Percentiles rank a stretch among this genome's conserved stretches.
phyloP scores from a whole-genome alignment of 2,888 invertebrate genomes.

The Argyresthia goedartella region DNA sequence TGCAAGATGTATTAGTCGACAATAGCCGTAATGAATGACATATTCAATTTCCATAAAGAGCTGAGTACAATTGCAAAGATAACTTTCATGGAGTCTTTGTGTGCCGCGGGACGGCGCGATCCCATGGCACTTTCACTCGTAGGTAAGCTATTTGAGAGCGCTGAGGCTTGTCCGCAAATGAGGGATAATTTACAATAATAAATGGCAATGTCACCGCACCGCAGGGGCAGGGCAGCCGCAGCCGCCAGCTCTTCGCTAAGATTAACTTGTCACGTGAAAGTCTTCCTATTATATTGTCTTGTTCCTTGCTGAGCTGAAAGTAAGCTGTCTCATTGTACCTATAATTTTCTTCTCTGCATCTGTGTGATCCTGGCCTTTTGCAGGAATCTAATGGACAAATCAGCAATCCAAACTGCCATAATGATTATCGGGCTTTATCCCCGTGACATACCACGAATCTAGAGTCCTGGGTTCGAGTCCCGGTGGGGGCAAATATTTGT shows the following conservation, averaged over 20 bases:
- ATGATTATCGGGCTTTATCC: too few relatives aligned
- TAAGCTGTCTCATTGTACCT: too few relatives aligned
- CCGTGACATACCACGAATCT: too few relatives aligned
- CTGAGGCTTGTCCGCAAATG: slow-evolving; percentile 29
- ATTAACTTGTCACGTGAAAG: background rate
- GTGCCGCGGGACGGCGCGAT: background rate
- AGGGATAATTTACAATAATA: slow-evolving; percentile 32
- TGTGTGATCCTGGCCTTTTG: too few relatives aligned
- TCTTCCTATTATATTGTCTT: background rate
- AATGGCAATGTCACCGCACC: slow-evolving; percentile 13
- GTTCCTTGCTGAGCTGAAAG: too few relatives aligned
- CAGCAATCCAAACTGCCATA: too few relatives aligned
- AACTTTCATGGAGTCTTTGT: background rate
- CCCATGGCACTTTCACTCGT: slow-evolving; percentile 30
- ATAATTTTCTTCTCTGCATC: too few relatives aligned
- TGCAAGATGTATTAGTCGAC: background rate
- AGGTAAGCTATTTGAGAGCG: slow-evolving; percentile 28
- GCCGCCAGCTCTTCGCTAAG: background rate
- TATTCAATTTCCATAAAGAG: background rate
- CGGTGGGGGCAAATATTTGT: too few relatives aligned
- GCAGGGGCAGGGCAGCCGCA: background rate
- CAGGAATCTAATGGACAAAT: too few relatives aligned
- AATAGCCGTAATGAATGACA: background rate
- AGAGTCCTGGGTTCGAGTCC: too few relatives aligned
- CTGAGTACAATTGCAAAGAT: background rate